These are phyloP conservation scores for Typhlomys cinereus DNA, from an alignment of 2,113 vertebrate genomes.

Conservation along the genomic window DNA sequence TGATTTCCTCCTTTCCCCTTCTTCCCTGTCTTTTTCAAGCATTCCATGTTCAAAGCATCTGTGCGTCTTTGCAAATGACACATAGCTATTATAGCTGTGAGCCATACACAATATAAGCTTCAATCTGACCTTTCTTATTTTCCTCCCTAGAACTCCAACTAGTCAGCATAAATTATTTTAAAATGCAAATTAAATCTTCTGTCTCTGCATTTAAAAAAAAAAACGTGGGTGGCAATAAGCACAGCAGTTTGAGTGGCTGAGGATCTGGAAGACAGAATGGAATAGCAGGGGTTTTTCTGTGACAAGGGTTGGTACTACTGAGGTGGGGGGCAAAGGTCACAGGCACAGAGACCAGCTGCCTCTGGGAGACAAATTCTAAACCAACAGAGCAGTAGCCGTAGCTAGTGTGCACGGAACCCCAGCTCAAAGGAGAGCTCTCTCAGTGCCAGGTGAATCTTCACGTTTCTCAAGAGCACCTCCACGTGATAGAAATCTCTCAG, in stretches of 20 bases:
- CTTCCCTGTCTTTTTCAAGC: background rate
- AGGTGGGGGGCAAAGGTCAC: slow-evolving; percentile 7
- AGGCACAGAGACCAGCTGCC: background rate
- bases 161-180: slow-evolving; percentile 63
- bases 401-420: background rate
- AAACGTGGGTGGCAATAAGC: slow-evolving; percentile 60
- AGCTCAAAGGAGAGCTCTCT: background rate
- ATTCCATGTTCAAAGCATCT: background rate
- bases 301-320: background rate
- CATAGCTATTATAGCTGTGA: background rate
- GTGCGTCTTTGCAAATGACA: slow-evolving; percentile 42
- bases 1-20: background rate
- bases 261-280: slow-evolving; percentile 44
- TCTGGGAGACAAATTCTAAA: slow-evolving; percentile 21
- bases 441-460: background rate
- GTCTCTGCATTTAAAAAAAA: slow-evolving; percentile 38
- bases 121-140: background rate
- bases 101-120: background rate
- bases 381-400: background rate
- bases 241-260: slow-evolving; percentile 29
- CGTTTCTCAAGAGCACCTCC: background rate
- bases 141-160: slow-evolving; percentile 37
- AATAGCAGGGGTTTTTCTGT: slow-evolving; percentile 22
- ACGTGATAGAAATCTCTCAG: slow-evolving; percentile 13
- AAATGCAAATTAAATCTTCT: slow-evolving; percentile 70